Conservation (phyloP, 2,797 vertebrate species). For the Pangasius mekongensis region DNA sequence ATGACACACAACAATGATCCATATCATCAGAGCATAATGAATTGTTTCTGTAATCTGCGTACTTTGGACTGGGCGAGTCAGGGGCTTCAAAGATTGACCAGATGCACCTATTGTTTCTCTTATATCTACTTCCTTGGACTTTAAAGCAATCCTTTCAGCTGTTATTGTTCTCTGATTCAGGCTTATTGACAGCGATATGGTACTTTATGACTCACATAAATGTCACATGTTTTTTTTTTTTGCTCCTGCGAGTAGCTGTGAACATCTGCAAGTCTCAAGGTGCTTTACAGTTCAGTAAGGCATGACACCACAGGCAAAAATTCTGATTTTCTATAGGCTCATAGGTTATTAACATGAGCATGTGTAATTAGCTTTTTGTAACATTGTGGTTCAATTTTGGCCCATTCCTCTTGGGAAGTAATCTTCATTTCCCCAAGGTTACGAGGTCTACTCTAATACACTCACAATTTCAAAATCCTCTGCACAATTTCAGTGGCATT, state of each 20-base stretch:
- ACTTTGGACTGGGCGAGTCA: background rate
- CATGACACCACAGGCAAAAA: background rate
- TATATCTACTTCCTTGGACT: background rate
- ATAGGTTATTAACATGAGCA: background rate
- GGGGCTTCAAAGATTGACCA: background rate
- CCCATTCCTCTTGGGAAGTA: background rate
- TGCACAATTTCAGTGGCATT: background rate
- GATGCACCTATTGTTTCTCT: background rate
- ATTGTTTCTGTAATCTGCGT: background rate
- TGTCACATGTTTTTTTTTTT: background rate
- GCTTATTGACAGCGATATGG: background rate
- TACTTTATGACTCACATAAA: background rate
- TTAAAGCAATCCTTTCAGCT: constrained; percentile 6
- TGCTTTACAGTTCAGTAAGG: background rate
- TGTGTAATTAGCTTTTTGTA: background rate
- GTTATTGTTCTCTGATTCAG: background rate
- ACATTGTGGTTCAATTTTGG: background rate
- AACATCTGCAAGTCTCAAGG: constrained; percentile 12
- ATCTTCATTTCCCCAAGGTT: background rate
- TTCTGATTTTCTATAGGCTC: background rate
- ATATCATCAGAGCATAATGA: background rate
- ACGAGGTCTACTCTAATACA: background rate
- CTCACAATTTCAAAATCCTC: background rate
- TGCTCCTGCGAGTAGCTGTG: background rate
- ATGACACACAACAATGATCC: constrained; percentile 7